These are phyloP conservation scores for Ceriagrion tenellum DNA, from an alignment of 2,888 invertebrate species.

Conservation along the genomic window DNA sequence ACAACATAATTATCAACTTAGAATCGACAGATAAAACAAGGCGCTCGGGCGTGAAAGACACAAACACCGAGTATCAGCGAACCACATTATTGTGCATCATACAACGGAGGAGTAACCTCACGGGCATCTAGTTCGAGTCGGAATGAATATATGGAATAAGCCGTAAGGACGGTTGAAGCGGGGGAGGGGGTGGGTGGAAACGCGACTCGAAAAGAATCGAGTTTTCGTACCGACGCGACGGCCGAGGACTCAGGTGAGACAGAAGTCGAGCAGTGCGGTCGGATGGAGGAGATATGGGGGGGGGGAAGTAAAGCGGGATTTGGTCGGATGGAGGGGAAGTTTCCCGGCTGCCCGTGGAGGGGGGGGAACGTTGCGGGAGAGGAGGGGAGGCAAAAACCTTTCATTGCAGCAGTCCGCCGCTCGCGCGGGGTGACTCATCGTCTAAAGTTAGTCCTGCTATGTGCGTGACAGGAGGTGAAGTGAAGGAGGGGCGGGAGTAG, in stretches of 20 bases:
- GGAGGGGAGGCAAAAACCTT: conserved; percentile 40
- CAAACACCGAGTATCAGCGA: not conserved
- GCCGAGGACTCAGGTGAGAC: not conserved
- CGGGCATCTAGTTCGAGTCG: not conserved
- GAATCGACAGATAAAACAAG: no score
- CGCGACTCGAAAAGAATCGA: not conserved
- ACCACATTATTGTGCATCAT: not conserved
- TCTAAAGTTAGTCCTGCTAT: conserved; percentile 62
- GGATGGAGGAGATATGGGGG: not conserved
- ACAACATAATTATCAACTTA: no score
- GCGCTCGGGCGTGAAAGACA: not conserved
- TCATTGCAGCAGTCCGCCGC: conserved; percentile 56
- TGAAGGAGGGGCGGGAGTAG: not conserved
- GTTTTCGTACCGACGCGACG: not conserved
- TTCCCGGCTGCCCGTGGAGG: not conserved
- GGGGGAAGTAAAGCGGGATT: not conserved
- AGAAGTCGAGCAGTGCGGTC: not conserved
- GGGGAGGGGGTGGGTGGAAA: not conserved
- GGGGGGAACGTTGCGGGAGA: not conserved
- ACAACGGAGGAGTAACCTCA: not conserved
- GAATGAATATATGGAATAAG: not conserved
- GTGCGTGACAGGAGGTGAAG: conserved; percentile 64
- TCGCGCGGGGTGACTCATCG: conserved; percentile 52
- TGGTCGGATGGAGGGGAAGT: not conserved
- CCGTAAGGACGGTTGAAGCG: not conserved